Evolutionary conservation across 2,888 invertebrate genomes (phyloP).

Genomic region (Cerceris rybyensis): DNA sequence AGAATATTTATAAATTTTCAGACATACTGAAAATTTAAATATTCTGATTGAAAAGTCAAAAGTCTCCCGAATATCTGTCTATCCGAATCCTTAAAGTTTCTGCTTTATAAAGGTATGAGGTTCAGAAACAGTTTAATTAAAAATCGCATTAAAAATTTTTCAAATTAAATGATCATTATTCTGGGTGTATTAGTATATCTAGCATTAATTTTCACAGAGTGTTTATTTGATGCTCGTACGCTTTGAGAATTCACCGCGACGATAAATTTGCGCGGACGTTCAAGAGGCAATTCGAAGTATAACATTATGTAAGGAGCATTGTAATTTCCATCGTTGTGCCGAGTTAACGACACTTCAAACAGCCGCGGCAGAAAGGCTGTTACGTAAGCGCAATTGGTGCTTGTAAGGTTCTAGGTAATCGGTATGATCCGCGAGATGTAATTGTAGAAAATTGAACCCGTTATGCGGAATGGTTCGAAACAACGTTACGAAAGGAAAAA

Average conservation of each 20-base stretch:
- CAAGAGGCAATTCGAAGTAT: background rate
- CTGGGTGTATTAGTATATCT: no score
- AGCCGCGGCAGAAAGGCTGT: slow-evolving; percentile 14
- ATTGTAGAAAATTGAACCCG: slow-evolving; percentile 38
- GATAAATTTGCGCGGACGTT: background rate
- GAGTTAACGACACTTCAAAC: slow-evolving; percentile 22
- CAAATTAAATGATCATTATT: no score
- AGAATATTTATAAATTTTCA: no score
- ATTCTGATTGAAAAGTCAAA: no score
- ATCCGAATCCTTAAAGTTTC: no score
- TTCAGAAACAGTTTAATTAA: no score
- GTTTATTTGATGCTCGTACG: background rate
- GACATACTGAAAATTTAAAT: no score
- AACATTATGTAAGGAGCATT: slow-evolving; percentile 9
- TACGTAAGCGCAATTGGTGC: slow-evolving; percentile 28
- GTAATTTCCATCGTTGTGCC: slow-evolving; percentile 18
- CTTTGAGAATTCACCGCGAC: background rate
- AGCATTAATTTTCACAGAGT: no score
- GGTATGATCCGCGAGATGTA: slow-evolving; percentile 18
- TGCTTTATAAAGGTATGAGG: no score
- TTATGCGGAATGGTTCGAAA: slow-evolving; percentile 18
- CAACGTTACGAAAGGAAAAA: background rate
- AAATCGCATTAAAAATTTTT: no score
- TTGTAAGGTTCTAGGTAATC: slow-evolving; percentile 27
- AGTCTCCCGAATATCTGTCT: no score